Evolutionary conservation across 2,888 invertebrate genomes (phyloP).

Genomic region (Nephrotoma guestfalica): DNA sequence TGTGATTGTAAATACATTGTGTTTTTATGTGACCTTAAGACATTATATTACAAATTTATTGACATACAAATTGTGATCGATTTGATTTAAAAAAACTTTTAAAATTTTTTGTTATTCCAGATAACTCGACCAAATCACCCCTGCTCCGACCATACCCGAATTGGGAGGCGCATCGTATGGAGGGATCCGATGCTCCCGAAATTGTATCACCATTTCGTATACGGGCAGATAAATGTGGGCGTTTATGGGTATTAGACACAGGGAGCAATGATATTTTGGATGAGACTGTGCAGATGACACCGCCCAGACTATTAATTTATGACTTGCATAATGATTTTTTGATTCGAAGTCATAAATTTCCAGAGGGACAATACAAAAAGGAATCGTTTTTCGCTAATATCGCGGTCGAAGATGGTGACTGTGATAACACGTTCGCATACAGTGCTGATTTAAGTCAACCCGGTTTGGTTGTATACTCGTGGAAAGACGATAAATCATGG

Average conservation of each 20-base stretch:
- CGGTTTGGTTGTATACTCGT: slow-evolving; percentile 61
- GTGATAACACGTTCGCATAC: slow-evolving; percentile 58
- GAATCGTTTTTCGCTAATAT: slow-evolving; percentile 63
- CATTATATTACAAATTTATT: slow-evolving; percentile 4
- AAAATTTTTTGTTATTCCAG: slow-evolving; percentile 33
- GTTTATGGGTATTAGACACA: slow-evolving; percentile 67
- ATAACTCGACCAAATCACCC: slow-evolving; percentile 49
- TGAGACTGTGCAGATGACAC: slow-evolving; percentile 35
- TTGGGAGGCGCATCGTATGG: slow-evolving; percentile 61
- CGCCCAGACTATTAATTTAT: slow-evolving; percentile 53
- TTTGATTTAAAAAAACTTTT: background rate
- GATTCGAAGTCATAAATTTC: slow-evolving; percentile 49
- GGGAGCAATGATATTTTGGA: slow-evolving; percentile 47
- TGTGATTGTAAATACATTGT: background rate
- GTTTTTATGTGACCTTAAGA: background rate
- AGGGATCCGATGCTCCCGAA: slow-evolving; percentile 38
- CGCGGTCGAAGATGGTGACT: slow-evolving; percentile 58
- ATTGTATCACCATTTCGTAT: slow-evolving; percentile 60
- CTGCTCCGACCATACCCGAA: slow-evolving; percentile 61
- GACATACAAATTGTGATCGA: slow-evolving; percentile 10
- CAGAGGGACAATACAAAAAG: slow-evolving; percentile 45
- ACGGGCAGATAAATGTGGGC: slow-evolving; percentile 57
- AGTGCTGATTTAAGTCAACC: slow-evolving; percentile 54
- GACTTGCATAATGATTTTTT: slow-evolving; percentile 55
- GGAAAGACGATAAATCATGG: slow-evolving; percentile 57